Base-by-base conservation (phyloP, 2,113 vertebrate species). In the Vulpes vulpes region DNA sequence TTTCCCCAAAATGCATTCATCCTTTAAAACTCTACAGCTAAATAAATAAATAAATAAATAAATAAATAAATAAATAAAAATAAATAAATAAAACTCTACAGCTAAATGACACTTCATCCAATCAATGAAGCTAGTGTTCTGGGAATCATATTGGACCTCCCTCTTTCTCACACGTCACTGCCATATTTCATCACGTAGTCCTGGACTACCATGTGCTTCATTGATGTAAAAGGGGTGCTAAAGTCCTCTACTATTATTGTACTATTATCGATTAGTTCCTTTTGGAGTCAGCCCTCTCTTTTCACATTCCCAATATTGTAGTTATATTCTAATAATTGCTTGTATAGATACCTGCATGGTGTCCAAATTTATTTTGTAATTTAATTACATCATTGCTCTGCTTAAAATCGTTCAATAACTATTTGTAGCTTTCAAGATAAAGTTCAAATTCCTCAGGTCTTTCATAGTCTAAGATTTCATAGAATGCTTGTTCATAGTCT, bases 181-280 rank as follows among this genome's bases (percentile, higher is more conserved):
- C 0, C 5, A 43, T 1, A n/a, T 74, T 78, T 55, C 10, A 30
- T 30, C 49, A 22, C 0, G 5, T 43, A 43, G 5, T 3, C 4
- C 23, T 73, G 5, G 27, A 55, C 11, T 30, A 60, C 8, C 8
- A 3, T 51, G 0, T 32, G 12, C 19, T 76, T 67, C 43, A 22
- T 27, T 49, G 73, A 76, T 27, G 38, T 49, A 76, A 76, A 12
- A 76, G 22, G 22, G 38, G 22, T 43, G 23, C 43, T 8, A 15
- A 76, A 25, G 38, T 76, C 20, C 73, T 23, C 38, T 76, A 27
- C 73, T 76, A 15, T 74, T 23, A 74, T 27, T 74, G 73, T 49
- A 49, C 22, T 43, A 49, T 3, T 74, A 38, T 74, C 7, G 1
- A 27, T 49, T 74, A 15, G 11, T 49, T 74, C 73, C 43, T 64